Percentiles rank a stretch among this genome's conserved stretches.
Conservation (phyloP, 2,113 vertebrate genomes). For the Ophthalmolycus amberensis region DNA sequence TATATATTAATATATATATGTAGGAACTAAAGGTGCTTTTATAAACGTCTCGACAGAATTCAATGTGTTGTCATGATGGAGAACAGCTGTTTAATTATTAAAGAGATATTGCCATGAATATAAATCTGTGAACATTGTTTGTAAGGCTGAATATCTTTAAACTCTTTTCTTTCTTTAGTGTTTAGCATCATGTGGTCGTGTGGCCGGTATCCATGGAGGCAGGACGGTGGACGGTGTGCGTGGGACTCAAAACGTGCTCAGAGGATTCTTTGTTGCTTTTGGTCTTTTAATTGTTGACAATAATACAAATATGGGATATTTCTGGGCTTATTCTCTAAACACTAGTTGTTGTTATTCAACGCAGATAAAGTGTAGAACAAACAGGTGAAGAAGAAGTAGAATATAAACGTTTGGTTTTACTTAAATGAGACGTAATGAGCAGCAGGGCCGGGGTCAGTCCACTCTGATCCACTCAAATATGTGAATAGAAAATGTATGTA, state of each 20-base stretch:
- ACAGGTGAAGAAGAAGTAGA: constrained; percentile 7
- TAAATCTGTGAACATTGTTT: not conserved
- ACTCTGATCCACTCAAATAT: constrained; percentile 47
- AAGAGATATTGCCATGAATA: no score
- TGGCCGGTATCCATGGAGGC: not conserved
- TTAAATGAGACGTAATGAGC: constrained; percentile 37
- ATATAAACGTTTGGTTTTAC: not conserved
- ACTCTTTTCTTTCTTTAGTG: not conserved
- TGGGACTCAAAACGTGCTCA: not conserved
- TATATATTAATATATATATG: no score
- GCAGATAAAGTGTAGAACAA: not conserved
- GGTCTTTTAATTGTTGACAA: not conserved
- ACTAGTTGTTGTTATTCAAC: not conserved
- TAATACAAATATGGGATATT: not conserved
- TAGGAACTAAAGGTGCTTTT: not conserved
- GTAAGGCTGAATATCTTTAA: not conserved
- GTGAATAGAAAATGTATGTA: constrained; percentile 16
- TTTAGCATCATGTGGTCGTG: not conserved
- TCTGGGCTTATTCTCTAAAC: not conserved
- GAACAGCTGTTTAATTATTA: no score
- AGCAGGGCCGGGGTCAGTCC: constrained; percentile 24
- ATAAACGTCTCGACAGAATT: no score
- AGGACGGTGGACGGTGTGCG: not conserved
- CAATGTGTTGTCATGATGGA: no score
- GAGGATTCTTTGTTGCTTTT: not conserved